Evolutionary conservation across 1,140 invertebrate species (phyloP).

Genomic region (Bombus haemorrhoidalis): DNA sequence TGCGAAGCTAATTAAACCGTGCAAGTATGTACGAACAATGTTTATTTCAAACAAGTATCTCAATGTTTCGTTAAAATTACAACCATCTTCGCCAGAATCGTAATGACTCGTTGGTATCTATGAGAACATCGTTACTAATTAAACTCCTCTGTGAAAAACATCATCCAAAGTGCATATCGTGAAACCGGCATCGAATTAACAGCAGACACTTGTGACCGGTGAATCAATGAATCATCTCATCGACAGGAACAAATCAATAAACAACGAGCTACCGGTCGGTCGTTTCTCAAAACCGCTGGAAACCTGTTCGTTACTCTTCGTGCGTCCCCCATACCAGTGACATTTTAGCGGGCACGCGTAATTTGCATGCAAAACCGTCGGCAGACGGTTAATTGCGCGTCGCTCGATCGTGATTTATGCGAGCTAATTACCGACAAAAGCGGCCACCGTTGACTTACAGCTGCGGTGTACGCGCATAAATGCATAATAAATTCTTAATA

Average conservation of each 20-base stretch:
- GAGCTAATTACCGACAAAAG: slow-evolving; percentile 55
- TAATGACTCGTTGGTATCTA: not conserved
- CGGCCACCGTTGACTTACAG: slow-evolving; percentile 43
- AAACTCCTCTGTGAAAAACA: not conserved
- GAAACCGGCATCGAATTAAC: not conserved
- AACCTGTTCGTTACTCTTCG: not conserved
- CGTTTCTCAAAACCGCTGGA: not conserved
- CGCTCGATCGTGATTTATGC: slow-evolving; percentile 47
- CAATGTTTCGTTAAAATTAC: not conserved
- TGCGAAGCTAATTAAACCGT: too few species aligned
- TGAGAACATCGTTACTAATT: not conserved
- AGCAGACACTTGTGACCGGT: not conserved
- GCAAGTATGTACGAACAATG: too few species aligned
- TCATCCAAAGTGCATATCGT: not conserved
- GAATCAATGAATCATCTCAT: not conserved
- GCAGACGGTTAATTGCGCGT: slow-evolving; percentile 40
- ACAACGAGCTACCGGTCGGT: not conserved
- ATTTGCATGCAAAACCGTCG: slow-evolving; percentile 38
- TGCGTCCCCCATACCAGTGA: not conserved
- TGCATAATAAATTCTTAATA: slow-evolving; percentile 49
- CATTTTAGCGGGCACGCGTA: slow-evolving; percentile 6
- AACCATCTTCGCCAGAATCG: not conserved
- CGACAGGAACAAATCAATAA: slow-evolving; percentile 11
- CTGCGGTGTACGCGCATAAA: slow-evolving; percentile 46
- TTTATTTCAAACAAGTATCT: not conserved